A percentile compares a stretch with the other conserved stretches of the same genome.
These are phyloP conservation scores for Brachionus paranguensis DNA, from an alignment of 1,140 invertebrate species.

Conservation along the genomic window DNA sequence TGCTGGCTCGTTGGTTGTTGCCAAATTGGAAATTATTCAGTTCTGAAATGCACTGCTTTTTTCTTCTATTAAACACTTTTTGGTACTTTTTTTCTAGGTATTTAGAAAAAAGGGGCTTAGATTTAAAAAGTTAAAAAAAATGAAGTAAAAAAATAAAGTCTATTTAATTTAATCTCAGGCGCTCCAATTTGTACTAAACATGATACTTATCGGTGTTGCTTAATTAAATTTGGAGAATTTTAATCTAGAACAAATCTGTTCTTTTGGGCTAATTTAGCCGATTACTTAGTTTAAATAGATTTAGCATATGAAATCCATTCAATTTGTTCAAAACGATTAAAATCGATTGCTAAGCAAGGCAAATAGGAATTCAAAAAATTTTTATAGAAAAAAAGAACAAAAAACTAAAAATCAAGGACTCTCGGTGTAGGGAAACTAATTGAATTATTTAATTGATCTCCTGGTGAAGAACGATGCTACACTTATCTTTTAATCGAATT, in stretches of 20 bases:
- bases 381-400: neutral
- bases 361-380: neutral
- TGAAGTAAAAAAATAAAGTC: neutral
- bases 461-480: neutral
- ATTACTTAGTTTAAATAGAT: neutral
- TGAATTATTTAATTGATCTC: neutral
- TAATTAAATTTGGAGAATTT: neutral
- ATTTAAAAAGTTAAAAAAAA: neutral
- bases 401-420: neutral
- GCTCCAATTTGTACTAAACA: neutral
- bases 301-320: neutral
- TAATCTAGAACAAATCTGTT: neutral
- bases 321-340: neutral
- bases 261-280: neutral
- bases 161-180: neutral
- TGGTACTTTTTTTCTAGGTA: neutral
- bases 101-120: too few relatives aligned
- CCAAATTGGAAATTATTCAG: too few relatives aligned
- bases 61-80: neutral
- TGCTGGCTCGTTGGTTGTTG: too few relatives aligned
- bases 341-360: neutral
- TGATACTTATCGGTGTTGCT: neutral
- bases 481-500: neutral
- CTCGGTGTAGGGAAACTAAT: neutral
- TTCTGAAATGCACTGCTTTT: neutral